phyloP scores from a whole-genome alignment of 2,888 invertebrate genomes.

The Lasioglossum calceatum region DNA sequence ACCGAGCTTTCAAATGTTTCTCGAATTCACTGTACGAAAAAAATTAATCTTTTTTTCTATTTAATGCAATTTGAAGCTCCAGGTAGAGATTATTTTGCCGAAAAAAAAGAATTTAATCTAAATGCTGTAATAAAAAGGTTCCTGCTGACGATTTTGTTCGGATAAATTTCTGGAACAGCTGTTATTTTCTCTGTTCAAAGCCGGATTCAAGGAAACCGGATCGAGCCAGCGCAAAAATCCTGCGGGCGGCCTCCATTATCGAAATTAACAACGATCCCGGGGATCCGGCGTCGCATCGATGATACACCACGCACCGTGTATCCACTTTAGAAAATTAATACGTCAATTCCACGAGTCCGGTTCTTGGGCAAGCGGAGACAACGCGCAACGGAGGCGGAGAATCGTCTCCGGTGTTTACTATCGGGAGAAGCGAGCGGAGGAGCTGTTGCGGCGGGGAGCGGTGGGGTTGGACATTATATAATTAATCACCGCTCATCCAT shows the following conservation, averaged over 20 bases:
- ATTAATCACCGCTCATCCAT: constrained; percentile 83
- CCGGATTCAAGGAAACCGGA: background rate
- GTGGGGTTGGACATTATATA: constrained; percentile 75
- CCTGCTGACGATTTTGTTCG: background rate
- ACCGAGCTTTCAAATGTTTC: too few relatives aligned
- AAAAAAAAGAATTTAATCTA: too few relatives aligned
- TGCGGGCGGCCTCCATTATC: background rate
- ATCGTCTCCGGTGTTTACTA: constrained; percentile 49
- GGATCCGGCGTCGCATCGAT: background rate
- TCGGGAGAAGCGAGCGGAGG: constrained; percentile 33
- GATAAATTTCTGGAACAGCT: background rate
- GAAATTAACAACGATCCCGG: background rate
- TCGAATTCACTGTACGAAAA: too few relatives aligned
- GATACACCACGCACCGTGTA: constrained; percentile 4
- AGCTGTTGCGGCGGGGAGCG: constrained; percentile 16
- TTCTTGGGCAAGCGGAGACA: constrained; percentile 18
- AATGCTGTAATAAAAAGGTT: too few relatives aligned
- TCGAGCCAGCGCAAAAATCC: background rate
- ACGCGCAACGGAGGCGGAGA: constrained; percentile 25
- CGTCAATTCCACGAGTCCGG: constrained; percentile 45
- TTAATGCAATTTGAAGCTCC: too few relatives aligned
- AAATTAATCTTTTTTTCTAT: too few relatives aligned
- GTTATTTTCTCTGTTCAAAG: background rate
- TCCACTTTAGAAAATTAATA: constrained; percentile 64
- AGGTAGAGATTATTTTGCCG: too few relatives aligned